These are phyloP conservation scores for Ursus arctos DNA, from an alignment of 2,113 vertebrate genomes.

Conservation along the genomic window DNA sequence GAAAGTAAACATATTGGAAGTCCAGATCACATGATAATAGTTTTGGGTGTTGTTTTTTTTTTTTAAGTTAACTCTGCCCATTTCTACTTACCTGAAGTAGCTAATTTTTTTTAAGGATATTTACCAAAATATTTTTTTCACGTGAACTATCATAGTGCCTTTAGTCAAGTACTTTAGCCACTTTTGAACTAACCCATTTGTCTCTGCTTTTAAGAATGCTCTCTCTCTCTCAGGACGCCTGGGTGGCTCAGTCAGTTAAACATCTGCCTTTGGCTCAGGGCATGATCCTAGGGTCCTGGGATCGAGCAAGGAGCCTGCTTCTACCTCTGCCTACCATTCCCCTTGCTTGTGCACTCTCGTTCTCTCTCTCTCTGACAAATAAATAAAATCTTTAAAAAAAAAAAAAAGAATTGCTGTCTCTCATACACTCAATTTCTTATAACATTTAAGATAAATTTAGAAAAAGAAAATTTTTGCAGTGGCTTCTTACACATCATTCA, in stretches of 20 bases:
- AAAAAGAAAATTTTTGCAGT: background rate
- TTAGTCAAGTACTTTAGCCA: background rate
- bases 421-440: background rate
- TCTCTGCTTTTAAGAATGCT: constrained; percentile 40
- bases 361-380: background rate
- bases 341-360: background rate
- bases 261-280: background rate
- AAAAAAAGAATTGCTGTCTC: background rate
- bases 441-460: background rate
- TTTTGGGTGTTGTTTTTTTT: background rate
- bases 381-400: background rate
- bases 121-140: background rate
- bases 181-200: background rate
- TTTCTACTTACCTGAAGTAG: background rate
- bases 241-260: background rate
- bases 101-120: background rate
- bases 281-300: background rate
- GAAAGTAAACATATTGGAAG: constrained; percentile 40
- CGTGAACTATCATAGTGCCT: background rate
- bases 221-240: background rate
- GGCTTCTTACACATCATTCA: background rate
- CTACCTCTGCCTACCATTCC: background rate
- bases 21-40: background rate
- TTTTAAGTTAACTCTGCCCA: constrained; percentile 39
- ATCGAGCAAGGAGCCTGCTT: background rate